Conservation (phyloP, 2,113 vertebrate species). For the Tachysurus vachellii region DNA sequence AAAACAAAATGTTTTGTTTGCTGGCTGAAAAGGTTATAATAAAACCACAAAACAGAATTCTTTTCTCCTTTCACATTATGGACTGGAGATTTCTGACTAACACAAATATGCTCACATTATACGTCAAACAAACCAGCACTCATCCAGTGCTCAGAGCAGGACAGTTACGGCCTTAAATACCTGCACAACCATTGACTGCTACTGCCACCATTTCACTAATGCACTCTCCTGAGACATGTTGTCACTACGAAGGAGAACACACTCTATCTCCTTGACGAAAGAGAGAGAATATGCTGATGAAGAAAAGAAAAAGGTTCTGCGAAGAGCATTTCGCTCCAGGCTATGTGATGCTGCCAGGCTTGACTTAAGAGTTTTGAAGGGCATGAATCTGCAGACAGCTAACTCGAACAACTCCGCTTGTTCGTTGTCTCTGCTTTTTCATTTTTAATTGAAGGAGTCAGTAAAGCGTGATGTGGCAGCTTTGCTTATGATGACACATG, state of each 20-base stretch:
- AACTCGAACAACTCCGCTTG: slow-evolving; percentile 6
- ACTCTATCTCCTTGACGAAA: slow-evolving; percentile 38
- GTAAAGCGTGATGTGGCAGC: slow-evolving; percentile 19
- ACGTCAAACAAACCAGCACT: slow-evolving; percentile 32
- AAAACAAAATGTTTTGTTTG: background rate
- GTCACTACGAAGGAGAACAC: slow-evolving; percentile 44
- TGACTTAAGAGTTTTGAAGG: slow-evolving; percentile 35
- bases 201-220: slow-evolving; percentile 47
- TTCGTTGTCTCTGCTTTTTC: background rate
- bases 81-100: slow-evolving; percentile 24
- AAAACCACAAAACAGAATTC: background rate
- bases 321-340: slow-evolving; percentile 45
- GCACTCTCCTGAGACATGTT: slow-evolving; percentile 49
- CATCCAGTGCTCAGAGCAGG: background rate
- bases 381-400: slow-evolving; percentile 13
- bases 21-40: background rate
- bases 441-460: slow-evolving; percentile 43
- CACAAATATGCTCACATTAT: slow-evolving; percentile 14
- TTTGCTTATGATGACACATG: slow-evolving; percentile 44
- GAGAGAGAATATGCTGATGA: slow-evolving; percentile 48
- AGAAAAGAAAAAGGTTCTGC: slow-evolving; percentile 30
- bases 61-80: background rate
- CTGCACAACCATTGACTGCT: slow-evolving; percentile 35
- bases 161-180: slow-evolving; percentile 41
- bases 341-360: slow-evolving; percentile 26